A percentile compares a stretch with the other conserved stretches of the same genome.
Evolutionary conservation across 2,797 vertebrate genomes (phyloP).

Genomic region (Sebastes nivosus): DNA sequence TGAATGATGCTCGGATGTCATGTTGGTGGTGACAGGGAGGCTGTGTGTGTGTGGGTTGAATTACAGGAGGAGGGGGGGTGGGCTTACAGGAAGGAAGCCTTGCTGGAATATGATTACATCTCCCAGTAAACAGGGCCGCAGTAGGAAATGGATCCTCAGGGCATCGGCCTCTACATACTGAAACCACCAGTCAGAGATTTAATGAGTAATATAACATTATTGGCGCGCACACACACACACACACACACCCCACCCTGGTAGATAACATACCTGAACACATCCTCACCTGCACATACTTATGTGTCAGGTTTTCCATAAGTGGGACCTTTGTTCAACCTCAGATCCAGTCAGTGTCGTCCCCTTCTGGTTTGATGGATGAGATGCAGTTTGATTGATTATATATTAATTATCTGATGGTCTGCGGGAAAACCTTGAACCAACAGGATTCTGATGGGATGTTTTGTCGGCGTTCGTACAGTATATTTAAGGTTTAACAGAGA

Average conservation of each 20-base stretch:
- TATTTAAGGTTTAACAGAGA: background rate
- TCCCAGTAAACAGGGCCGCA: slow-evolving; percentile 73
- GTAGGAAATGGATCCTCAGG: slow-evolving; percentile 73
- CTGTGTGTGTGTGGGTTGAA: slow-evolving; percentile 30
- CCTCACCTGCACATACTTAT: background rate
- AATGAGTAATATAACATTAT: background rate
- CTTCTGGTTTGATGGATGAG: background rate
- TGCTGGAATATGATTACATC: slow-evolving; percentile 78
- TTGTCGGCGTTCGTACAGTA: background rate
- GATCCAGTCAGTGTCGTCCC: background rate
- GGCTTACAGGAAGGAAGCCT: slow-evolving; percentile 77
- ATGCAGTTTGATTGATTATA: background rate
- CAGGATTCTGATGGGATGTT: background rate
- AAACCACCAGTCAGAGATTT: slow-evolving; percentile 6
- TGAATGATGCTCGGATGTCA: slow-evolving; percentile 30
- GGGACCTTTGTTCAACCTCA: background rate
- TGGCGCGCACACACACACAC: background rate
- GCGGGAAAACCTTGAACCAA: background rate
- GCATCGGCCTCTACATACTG: slow-evolving; percentile 18
- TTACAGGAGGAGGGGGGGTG: background rate
- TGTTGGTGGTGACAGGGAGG: background rate
- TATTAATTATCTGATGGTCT: background rate
- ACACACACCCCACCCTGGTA: background rate
- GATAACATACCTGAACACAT: slow-evolving; percentile 12
- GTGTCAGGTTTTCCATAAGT: background rate